phyloP scores from a whole-genome alignment of 2,113 vertebrate species.

The Candoia aspera region DNA sequence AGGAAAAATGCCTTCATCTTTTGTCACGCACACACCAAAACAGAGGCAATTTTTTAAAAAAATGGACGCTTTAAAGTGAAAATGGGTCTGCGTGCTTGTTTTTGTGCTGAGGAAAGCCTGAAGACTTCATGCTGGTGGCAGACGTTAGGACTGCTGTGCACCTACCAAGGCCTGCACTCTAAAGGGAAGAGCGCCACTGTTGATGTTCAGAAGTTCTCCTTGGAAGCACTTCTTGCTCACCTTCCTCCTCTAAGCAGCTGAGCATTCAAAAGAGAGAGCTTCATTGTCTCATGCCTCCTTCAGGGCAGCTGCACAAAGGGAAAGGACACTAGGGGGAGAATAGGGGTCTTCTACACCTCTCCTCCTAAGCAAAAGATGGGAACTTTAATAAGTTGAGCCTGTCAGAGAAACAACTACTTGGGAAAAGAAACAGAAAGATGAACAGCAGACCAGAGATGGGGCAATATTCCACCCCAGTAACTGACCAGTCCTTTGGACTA shows the following conservation, averaged over 20 bases:
- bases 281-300: no score
- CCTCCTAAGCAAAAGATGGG: neutral
- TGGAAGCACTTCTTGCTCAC: neutral
- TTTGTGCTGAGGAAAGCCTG: neutral
- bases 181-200: neutral
- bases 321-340: neutral
- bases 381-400: neutral
- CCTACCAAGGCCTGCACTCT: neutral
- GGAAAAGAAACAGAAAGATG: neutral
- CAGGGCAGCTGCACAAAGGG: neutral
- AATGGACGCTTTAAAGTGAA: neutral
- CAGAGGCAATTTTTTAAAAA: no score
- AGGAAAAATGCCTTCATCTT: neutral
- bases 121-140: neutral
- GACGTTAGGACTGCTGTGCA: neutral
- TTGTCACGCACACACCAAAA: neutral
- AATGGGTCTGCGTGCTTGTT: neutral
- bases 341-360: neutral
- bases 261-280: no score
- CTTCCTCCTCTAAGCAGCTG: neutral
- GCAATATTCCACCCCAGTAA: neutral
- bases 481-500: neutral
- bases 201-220: neutral
- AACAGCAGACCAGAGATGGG: neutral
- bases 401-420: neutral